Percentiles rank a stretch among this genome's conserved stretches.
Evolutionary conservation across 2,797 vertebrate genomes (phyloP).

Genomic region (Triplophysa yarkandensis): DNA sequence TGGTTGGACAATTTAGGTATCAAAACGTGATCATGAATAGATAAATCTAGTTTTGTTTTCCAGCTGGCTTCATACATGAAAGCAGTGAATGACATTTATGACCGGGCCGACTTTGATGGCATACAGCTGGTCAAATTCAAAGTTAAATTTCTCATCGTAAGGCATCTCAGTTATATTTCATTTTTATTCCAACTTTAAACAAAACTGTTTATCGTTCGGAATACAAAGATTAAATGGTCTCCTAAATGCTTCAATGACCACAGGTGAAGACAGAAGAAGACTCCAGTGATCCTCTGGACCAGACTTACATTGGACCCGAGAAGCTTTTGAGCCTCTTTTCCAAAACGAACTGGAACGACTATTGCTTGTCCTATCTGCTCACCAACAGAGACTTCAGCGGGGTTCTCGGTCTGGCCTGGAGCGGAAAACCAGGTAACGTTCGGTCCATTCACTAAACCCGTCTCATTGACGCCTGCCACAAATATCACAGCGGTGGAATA

Average conservation of each 20-base stretch:
- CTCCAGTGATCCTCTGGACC: slow-evolving; percentile 62
- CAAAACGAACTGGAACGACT: slow-evolving; percentile 75
- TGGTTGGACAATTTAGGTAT: neutral
- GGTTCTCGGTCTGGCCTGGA: slow-evolving; percentile 81
- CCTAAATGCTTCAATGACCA: no score
- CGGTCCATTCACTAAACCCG: neutral
- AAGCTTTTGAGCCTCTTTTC: slow-evolving; percentile 80
- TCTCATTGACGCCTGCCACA: neutral
- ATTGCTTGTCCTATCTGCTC: slow-evolving; percentile 83
- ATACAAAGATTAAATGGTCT: no score
- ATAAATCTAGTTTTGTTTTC: slow-evolving; percentile 7
- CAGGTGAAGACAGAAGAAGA: slow-evolving; percentile 73
- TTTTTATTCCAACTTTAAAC: no score
- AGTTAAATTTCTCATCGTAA: slow-evolving; percentile 80
- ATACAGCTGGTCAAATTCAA: slow-evolving; percentile 80
- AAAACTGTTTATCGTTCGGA: no score
- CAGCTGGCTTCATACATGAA: slow-evolving; percentile 74
- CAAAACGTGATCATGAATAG: neutral
- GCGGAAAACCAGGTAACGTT: slow-evolving; percentile 74
- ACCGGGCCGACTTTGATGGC: slow-evolving; percentile 76
- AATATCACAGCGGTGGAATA: slow-evolving; percentile 6
- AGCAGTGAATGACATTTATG: slow-evolving; percentile 78
- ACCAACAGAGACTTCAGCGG: slow-evolving; percentile 83
- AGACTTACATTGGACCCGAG: slow-evolving; percentile 76
- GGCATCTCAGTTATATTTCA: no score